Percentiles rank a stretch among this genome's conserved stretches.
Evolutionary conservation across 2,888 invertebrate genomes (phyloP).

Genomic region (Molanna angustata): DNA sequence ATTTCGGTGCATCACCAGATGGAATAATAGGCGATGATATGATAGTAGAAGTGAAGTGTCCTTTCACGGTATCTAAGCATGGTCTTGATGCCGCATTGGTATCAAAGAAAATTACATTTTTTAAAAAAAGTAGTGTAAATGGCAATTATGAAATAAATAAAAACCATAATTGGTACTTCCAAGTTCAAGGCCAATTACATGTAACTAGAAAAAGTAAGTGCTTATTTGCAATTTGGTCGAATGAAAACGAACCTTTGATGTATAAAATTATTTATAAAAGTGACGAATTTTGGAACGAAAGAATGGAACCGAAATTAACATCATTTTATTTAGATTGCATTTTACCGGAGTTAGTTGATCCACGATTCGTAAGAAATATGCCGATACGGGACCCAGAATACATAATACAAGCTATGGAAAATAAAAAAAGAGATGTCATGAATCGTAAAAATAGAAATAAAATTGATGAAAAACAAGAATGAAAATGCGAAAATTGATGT

Average conservation of each 20-base stretch:
- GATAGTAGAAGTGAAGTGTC: constrained; percentile 19
- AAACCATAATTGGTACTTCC: constrained; percentile 17
- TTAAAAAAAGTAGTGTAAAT: constrained; percentile 4
- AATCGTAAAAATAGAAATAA: too few relatives aligned
- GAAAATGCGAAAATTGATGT: too few relatives aligned
- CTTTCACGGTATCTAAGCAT: neutral
- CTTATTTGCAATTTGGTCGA: constrained; percentile 19
- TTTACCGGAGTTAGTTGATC: too few relatives aligned
- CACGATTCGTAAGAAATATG: too few relatives aligned
- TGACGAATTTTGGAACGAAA: too few relatives aligned
- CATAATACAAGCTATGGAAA: too few relatives aligned
- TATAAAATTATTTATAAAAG: too few relatives aligned
- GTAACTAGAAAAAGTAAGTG: constrained; percentile 12
- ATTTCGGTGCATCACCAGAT: constrained; percentile 28
- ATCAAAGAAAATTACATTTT: constrained; percentile 3
- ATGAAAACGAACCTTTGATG: constrained; percentile 3
- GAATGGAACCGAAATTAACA: too few relatives aligned
- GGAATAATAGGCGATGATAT: constrained; percentile 13
- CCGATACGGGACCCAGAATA: too few relatives aligned
- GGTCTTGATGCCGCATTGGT: constrained; percentile 8
- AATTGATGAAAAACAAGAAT: too few relatives aligned
- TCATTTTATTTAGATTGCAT: too few relatives aligned
- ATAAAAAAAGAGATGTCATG: too few relatives aligned
- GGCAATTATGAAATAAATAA: constrained; percentile 3
- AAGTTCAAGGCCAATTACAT: constrained; percentile 24